Evolutionary conservation across 2,888 invertebrate species (phyloP).

Genomic region (Drosophila vallismaia): DNA sequence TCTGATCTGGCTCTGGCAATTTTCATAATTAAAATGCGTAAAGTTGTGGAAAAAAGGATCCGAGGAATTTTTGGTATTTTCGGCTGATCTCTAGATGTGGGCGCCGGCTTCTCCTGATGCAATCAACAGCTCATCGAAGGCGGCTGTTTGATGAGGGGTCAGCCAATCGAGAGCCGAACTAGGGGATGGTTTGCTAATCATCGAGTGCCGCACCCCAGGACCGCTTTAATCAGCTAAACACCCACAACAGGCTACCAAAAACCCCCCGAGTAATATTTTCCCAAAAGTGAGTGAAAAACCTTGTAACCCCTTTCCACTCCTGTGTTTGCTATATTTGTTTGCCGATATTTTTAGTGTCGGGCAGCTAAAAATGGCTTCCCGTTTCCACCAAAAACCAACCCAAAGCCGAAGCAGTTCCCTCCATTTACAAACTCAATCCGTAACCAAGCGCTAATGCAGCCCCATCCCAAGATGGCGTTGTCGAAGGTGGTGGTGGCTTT

Average conservation of each 20-base stretch:
- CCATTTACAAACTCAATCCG: conserved; percentile 14
- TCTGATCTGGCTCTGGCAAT: conserved; percentile 31
- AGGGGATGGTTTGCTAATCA: conserved; percentile 53
- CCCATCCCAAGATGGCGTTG: conserved; percentile 45
- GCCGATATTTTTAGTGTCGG: conserved; percentile 66
- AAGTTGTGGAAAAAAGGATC: conserved; percentile 65
- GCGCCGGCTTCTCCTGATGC: conserved; percentile 54
- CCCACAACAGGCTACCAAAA: conserved; percentile 40
- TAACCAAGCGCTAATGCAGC: conserved; percentile 35
- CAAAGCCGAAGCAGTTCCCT: not conserved
- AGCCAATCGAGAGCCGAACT: conserved; percentile 11
- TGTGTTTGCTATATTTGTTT: conserved; percentile 56
- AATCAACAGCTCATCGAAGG: conserved; percentile 67
- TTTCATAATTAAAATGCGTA: conserved; percentile 76
- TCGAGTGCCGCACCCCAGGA: conserved; percentile 37
- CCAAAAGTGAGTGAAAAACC: conserved; percentile 70
- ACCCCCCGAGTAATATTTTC: conserved; percentile 35
- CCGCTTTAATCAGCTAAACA: conserved; percentile 65
- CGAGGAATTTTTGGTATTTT: conserved; percentile 12
- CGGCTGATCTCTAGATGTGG: conserved; percentile 51
- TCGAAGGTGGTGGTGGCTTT: conserved; percentile 36
- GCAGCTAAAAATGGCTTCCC: conserved; percentile 74
- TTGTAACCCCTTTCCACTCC: conserved; percentile 66
- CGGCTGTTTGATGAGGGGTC: conserved; percentile 70
- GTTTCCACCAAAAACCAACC: conserved; percentile 1